Evolutionary conservation across 2,888 invertebrate species (phyloP), one percentile per base, ranked within the genome.

Genomic region (Pedicia rivosa): DNA sequence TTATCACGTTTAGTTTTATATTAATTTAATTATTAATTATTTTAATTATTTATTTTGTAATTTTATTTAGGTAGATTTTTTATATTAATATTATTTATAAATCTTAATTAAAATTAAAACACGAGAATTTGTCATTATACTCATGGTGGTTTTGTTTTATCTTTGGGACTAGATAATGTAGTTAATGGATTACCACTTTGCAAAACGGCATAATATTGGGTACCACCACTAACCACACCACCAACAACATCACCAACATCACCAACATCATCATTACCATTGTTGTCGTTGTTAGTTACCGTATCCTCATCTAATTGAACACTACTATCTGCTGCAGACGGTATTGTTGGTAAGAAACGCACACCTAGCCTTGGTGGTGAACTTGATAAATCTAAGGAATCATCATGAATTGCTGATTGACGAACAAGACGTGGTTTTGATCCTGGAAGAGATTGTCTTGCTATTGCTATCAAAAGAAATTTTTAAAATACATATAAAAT

Each of bases 321-420:
- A 47, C 75, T 77, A 45, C 70, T 77, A 51, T 78, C 78, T 2
- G 78, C 74, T 1, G 78, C 77, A 4, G 78, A 78, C 10, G 78
- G 78, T 50, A 79, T 79, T 10, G 78, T 78, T 20, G 78, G 74
- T 38, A 79, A 59, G 47, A 77, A 72, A 26, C 75, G 67, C 40
- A 67, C 72, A 22, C 68, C 66, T 14, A 70, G 51, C 15, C 62
- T 54, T 9, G 62, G 59, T 34, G 59, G 58, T 35, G 61, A 58
- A 5, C 54, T 54, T 34, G 58, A 58, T 14, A 39, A 29, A 8
- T 42, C 66, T 8, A 72, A 72, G 32, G 75, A 71, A 51, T 81
- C 81, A 43, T 83, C 83, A 50, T 78, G 80, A 41, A 86, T 70
- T 10, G 86, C 86, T 47, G 77, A 72, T 58, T 87, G 87, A 6